Base-by-base conservation (phyloP, 1,140 invertebrate genomes). In the Pseudachorutes palmiensis region DNA sequence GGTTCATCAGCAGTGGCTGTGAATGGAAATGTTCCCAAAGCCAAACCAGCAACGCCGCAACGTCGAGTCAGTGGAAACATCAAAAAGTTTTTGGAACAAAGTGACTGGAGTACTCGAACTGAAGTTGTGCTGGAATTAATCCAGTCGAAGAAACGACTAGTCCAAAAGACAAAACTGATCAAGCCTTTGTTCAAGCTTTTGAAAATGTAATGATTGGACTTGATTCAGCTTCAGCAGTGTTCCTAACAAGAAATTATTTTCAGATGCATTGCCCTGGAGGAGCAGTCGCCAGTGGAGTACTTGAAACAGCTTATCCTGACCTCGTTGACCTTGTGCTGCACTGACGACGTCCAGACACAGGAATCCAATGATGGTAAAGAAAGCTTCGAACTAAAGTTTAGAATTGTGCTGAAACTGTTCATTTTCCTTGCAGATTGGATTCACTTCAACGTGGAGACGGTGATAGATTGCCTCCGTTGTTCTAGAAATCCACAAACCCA, bases 401-500 rank as follows among this genome's bases (percentile, higher is more conserved):
- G 59, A 30, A 64, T 49, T 63, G 5, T 63, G 45, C 31, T 61
- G 24, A n/a, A n/a, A n/a, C n/a, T n/a, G n/a, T n/a, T n/a, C n/a
- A n/a, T n/a, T n/a, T n/a, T n/a, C n/a, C n/a, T 36, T 32, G 12
- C 32, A 67, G 61, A 58, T 77, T 66, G 61, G 55, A 69, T 48
- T 16, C 22, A 82, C 55, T 84, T 91, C 62, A 87, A 92, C 65
- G 86, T 94, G 62, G 91, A 93, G 75, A 74, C 89, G 28, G 83
- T 95, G 26, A 89, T 95, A 1, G 86, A 91, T 68, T 94, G 91
- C 74, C 87, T 96, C n/a, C 81, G 92, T 70, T 85, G 84, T 3
- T 92, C 92, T 0, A 86, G 89, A 72, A 95, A 95, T 79, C 92
- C 92, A 2, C 92, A 96, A 79, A 97, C 93, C 0, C 93, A 96